These are phyloP conservation scores for Chloropsis cyanopogon DNA, from an alignment of 2,113 vertebrate species.

Conservation along the genomic window DNA sequence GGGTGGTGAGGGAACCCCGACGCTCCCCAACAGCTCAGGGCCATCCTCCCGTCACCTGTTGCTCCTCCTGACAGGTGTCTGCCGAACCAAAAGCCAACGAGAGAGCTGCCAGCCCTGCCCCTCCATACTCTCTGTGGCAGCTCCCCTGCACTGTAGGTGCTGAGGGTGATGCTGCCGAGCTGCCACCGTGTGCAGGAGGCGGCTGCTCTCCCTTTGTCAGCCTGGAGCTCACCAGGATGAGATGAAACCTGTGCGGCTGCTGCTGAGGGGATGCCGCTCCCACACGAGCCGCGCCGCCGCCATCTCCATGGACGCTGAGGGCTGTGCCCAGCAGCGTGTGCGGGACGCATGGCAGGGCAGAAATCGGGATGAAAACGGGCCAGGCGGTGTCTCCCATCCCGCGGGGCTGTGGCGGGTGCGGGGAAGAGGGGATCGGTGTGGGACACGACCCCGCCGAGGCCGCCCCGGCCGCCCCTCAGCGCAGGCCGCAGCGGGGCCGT, in stretches of 20 bases:
- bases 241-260: accelerated
- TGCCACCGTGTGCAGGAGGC: not conserved
- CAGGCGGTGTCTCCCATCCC: too few relatives aligned
- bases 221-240: accelerated
- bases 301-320: not conserved
- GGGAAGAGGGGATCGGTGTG: accelerated
- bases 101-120: not conserved
- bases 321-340: accelerated
- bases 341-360: accelerated
- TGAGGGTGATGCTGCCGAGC: not conserved
- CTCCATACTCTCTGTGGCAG: accelerated
- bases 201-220: not conserved
- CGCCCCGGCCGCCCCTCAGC: not conserved
- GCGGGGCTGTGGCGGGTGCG: not conserved
- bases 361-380: accelerated
- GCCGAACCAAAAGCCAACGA: accelerated
- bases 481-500: too few relatives aligned
- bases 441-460: not conserved
- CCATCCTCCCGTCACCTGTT: not conserved
- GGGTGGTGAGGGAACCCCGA: not conserved
- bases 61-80: not conserved
- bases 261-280: not conserved
- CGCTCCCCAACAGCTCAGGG: not conserved
- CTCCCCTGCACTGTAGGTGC: accelerated
- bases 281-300: not conserved